A percentile compares a stretch with the other conserved stretches of the same genome.
phyloP scores from a whole-genome alignment of 2,888 invertebrate genomes.

The Ethmia dodecea region DNA sequence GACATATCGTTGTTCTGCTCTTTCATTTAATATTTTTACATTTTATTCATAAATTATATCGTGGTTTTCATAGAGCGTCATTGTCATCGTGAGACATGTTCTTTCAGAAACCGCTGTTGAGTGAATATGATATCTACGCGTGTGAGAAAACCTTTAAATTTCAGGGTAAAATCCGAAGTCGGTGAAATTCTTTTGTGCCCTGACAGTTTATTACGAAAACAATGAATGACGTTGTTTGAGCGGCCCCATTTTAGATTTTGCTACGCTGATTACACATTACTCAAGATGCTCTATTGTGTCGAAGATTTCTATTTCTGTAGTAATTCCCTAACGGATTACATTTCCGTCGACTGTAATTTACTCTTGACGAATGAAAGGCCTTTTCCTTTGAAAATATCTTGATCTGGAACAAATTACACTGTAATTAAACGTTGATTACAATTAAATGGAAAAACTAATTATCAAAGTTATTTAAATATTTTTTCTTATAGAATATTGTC shows the following conservation, averaged over 20 bases:
- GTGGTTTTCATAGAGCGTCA: no score
- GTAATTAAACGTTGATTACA: no score
- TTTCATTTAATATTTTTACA: no score
- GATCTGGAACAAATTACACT: slow-evolving; percentile 21
- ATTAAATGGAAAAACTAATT: no score
- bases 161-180: slow-evolving; percentile 52
- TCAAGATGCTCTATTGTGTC: slow-evolving; percentile 55
- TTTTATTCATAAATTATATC: no score
- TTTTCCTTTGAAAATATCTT: slow-evolving; percentile 33
- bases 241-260: slow-evolving; percentile 59
- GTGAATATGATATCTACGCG: slow-evolving; percentile 33
- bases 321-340: slow-evolving; percentile 49
- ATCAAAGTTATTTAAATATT: no score
- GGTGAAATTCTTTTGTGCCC: slow-evolving; percentile 61
- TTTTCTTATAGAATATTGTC: no score
- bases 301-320: slow-evolving; percentile 48
- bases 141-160: slow-evolving; percentile 48
- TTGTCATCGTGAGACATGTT: no score
- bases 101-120: slow-evolving; percentile 41
- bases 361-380: slow-evolving; percentile 35
- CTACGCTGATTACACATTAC: slow-evolving; percentile 59
- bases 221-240: slow-evolving; percentile 58
- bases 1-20: no score
- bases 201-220: slow-evolving; percentile 69
- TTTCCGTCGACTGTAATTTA: slow-evolving; percentile 44